Conservation (phyloP, 2,888 invertebrate species). For the Acholoe squamosa region DNA sequence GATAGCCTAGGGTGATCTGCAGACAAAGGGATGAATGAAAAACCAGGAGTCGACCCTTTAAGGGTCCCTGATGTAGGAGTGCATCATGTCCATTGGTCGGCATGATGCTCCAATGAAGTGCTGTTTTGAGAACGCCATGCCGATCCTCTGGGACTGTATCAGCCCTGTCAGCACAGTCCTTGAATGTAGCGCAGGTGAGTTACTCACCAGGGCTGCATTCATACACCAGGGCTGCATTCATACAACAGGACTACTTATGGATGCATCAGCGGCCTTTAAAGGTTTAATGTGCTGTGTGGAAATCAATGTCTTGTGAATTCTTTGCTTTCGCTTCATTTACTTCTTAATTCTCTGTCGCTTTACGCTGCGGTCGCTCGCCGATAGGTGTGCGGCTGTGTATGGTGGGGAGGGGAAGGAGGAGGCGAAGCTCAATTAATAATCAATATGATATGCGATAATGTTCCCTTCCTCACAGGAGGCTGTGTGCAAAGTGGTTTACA, state of each 20-base stretch:
- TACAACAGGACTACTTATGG: too few relatives aligned
- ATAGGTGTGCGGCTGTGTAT: not conserved
- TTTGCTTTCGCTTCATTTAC: conserved; percentile 35
- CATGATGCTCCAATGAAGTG: too few relatives aligned
- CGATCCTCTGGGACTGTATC: too few relatives aligned
- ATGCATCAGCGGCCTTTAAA: too few relatives aligned
- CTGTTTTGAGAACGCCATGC: too few relatives aligned
- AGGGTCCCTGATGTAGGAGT: too few relatives aligned
- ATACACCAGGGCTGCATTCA: too few relatives aligned
- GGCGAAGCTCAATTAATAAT: not conserved
- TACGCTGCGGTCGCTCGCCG: not conserved
- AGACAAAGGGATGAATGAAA: conserved; percentile 33
- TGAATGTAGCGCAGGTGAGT: too few relatives aligned
- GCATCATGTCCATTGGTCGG: too few relatives aligned
- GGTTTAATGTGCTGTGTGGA: conserved; percentile 38
- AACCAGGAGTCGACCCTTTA: conserved; percentile 20
- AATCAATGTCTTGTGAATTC: conserved; percentile 50
- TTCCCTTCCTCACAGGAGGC: not conserved
- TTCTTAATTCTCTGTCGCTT: conserved; percentile 23
- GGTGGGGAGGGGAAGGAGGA: not conserved
- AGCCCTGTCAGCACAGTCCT: too few relatives aligned
- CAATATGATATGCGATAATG: conserved; percentile 31
- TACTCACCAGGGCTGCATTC: too few relatives aligned
- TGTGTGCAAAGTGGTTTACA: not conserved
- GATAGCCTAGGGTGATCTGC: conserved; percentile 41